A percentile compares a stretch with the other conserved stretches of the same genome.
Conservation (phyloP, 2,797 vertebrate species). For the Amazona finschi region DNA sequence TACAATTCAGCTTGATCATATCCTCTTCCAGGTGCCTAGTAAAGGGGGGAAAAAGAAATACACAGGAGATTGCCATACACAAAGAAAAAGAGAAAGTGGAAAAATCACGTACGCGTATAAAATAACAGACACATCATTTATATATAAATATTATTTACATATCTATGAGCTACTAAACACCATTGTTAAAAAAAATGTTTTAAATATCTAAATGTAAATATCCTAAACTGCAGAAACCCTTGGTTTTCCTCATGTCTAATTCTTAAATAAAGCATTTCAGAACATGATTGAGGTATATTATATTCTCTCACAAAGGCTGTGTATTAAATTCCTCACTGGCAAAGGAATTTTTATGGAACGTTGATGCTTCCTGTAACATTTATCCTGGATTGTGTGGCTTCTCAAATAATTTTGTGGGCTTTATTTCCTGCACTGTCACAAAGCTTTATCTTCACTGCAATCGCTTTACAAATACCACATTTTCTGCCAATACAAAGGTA, state of each 20-base stretch:
- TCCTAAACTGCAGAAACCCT: background rate
- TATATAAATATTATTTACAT: background rate
- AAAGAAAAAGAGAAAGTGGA: background rate
- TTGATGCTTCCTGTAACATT: conserved; percentile 75
- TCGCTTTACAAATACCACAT: conserved; percentile 55
- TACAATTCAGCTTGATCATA: background rate
- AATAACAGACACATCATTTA: background rate
- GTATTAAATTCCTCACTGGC: conserved; percentile 70
- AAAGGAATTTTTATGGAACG: conserved; percentile 73
- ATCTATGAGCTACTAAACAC: background rate
- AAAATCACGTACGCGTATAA: background rate
- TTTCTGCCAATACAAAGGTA: conserved; percentile 46
- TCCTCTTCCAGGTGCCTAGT: background rate
- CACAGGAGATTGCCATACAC: background rate
- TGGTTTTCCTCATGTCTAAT: conserved; percentile 32
- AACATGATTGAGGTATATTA: conserved; percentile 59
- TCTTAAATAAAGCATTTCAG: conserved; percentile 57
- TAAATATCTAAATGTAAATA: conserved; percentile 6
- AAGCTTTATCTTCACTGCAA: conserved; percentile 59
- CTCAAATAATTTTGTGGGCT: conserved; percentile 66
- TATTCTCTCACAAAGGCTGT: conserved; percentile 48
- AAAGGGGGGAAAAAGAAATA: background rate
- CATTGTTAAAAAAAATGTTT: background rate
- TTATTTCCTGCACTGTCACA: conserved; percentile 64
- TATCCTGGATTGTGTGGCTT: conserved; percentile 66